These are phyloP conservation scores for Musca vetustissima DNA, from an alignment of 1,140 invertebrate species.

Conservation along the genomic window DNA sequence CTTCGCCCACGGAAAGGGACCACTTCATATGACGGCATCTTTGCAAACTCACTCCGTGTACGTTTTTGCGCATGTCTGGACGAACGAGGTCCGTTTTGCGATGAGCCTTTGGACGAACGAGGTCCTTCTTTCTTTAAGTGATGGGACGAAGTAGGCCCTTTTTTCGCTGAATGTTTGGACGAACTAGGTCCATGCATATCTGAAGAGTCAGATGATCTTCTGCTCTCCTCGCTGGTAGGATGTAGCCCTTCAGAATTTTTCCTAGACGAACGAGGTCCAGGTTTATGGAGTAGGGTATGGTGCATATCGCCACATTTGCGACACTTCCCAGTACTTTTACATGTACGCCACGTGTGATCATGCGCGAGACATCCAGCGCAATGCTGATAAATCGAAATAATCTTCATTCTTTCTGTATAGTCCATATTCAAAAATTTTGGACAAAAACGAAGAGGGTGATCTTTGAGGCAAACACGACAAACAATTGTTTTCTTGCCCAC, in stretches of 20 bases:
- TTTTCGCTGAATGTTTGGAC: too few species aligned
- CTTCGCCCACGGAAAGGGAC: not conserved
- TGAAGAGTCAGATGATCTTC: too few species aligned
- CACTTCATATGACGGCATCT: not conserved
- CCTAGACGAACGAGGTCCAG: not conserved
- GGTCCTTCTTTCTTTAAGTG: not conserved
- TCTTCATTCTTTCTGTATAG: not conserved
- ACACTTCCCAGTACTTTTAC: not conserved
- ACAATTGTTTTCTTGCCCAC: not conserved
- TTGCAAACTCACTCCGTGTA: too few species aligned
- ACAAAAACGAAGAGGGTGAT: slow-evolving; percentile 1
- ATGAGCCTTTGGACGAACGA: not conserved
- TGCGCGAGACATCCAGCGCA: not conserved
- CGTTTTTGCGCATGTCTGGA: not conserved
- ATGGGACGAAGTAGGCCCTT: too few species aligned
- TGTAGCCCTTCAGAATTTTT: too few species aligned
- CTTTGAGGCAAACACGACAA: not conserved
- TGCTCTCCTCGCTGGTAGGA: too few species aligned
- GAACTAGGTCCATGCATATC: too few species aligned
- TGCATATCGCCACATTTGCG: not conserved
- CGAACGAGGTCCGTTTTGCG: not conserved
- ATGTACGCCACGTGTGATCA: slow-evolving; percentile 3
- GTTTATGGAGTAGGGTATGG: not conserved
- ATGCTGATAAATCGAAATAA: not conserved
- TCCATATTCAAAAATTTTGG: not conserved